Conservation (phyloP, 2,113 vertebrate species). For the Corythoichthys intestinalis region DNA sequence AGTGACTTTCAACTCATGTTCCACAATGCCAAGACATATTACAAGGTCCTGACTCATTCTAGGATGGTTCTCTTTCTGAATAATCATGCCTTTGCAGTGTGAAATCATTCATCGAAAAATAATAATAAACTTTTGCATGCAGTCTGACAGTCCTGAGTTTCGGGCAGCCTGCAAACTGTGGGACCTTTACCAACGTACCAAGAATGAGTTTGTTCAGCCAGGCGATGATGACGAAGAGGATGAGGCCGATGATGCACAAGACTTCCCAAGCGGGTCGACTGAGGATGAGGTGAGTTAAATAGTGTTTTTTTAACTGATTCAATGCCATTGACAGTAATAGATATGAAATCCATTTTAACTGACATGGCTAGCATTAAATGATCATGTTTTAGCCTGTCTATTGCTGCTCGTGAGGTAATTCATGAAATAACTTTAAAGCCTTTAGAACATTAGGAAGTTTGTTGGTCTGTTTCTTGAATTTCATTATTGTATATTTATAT, state of each 20-base stretch:
- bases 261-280: constrained; percentile 78
- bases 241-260: constrained; percentile 84
- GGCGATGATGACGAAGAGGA: constrained; percentile 92
- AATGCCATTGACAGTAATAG: too few species aligned
- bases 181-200: constrained; percentile 95
- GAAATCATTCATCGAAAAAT: not conserved
- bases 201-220: constrained; percentile 96
- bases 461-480: too few species aligned
- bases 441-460: too few species aligned
- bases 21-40: constrained; percentile 95
- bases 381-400: too few species aligned
- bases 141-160: constrained; percentile 91
- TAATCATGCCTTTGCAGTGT: not conserved
- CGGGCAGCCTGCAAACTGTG: constrained; percentile 94
- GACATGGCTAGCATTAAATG: too few species aligned
- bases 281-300: constrained; percentile 81
- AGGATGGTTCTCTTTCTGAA: too few species aligned
- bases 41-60: constrained; percentile 78
- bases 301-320: not conserved
- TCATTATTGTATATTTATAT: too few species aligned
- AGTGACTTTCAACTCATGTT: constrained; percentile 93
- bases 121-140: constrained; percentile 6
- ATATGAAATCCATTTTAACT: too few species aligned
- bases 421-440: too few species aligned
- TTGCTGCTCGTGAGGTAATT: too few species aligned